Evolutionary conservation across 2,113 vertebrate genomes (phyloP), one percentile per base, ranked within the genome.

Genomic region (Serinus canaria): DNA sequence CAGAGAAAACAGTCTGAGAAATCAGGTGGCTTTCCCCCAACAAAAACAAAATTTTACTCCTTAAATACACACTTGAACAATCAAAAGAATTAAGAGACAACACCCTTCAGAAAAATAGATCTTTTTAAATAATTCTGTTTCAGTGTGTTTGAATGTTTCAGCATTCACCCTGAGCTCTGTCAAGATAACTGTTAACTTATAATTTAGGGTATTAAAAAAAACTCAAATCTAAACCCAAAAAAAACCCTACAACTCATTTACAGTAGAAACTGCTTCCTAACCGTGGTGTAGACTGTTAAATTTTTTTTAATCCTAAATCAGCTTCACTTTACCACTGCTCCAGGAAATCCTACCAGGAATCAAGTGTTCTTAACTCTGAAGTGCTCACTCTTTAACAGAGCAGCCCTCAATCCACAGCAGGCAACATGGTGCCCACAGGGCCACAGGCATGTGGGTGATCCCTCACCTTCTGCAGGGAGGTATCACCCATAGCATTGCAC

Each of bases 1-100:
- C 28, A 62, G 33, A 62, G 66, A 80, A 75, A 28, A 49, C 15
- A 74, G 41, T 46, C 3, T 62, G 56, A 83, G 22, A 77, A 10
- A 88, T 2, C 12, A 5, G 1, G 0, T 4, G 15, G 4, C 46
- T 46, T 31, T 41, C 10, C 6, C 25, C 11, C 1, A 0, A 13
- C 7, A 37, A 20, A 86, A 82, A 85, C 46, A 8, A 53, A 58
- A 62, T 25, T 11, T 52, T 46, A n/a, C 6, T 70, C 24, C 27
- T 82, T 56, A 59, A 86, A 83, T 16, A 60, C 3, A 28, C 1
- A 10, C 20, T 66, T 66, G 69, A 76, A 77, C 1, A 6, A 58
- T 22, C 11, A 50, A 39, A 0, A 78, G 60, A 62, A 41, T 30
- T 72, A 70, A 63, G 13, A 83, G 28, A 46, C 15, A n/a, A 18